phyloP scores from a whole-genome alignment of 1,140 invertebrate genomes.

The Protaetia brevitarsis region DNA sequence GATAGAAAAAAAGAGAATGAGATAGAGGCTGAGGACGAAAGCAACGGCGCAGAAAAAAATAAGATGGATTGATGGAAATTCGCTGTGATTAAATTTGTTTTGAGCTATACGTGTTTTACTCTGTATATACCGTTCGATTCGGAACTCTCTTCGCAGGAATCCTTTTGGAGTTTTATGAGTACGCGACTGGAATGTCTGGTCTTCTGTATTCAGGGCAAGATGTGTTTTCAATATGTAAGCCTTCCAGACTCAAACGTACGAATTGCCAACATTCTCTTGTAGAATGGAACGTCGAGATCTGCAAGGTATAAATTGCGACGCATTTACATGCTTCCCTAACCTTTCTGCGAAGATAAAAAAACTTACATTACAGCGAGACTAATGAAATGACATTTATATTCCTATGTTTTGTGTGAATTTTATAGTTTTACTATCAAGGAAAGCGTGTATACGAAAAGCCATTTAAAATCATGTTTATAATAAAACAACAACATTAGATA shows the following conservation, averaged over 20 bases:
- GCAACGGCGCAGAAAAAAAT: slow-evolving; percentile 34
- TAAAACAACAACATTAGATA: no score
- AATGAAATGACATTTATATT: no score
- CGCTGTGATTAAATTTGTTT: slow-evolving; percentile 48
- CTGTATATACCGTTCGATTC: slow-evolving; percentile 28
- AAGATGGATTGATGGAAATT: slow-evolving; percentile 48
- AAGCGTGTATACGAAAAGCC: no score
- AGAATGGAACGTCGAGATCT: slow-evolving; percentile 12
- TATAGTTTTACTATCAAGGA: no score
- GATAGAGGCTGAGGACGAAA: not conserved
- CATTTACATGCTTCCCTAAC: slow-evolving; percentile 37
- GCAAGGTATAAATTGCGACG: slow-evolving; percentile 28
- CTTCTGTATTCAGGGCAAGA: slow-evolving; percentile 30
- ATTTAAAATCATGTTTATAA: no score
- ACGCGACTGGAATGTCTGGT: slow-evolving; percentile 16
- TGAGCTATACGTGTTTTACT: slow-evolving; percentile 39
- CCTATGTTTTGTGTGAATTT: no score
- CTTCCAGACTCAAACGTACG: slow-evolving; percentile 26
- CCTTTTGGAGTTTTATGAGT: slow-evolving; percentile 27
- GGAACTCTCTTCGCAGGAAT: slow-evolving; percentile 24
- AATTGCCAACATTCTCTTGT: slow-evolving; percentile 2
- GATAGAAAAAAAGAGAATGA: slow-evolving; percentile 34
- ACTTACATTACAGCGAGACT: no score
- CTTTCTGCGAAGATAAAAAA: no score
- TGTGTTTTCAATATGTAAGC: slow-evolving; percentile 41